A percentile compares a stretch with the other conserved stretches of the same genome.
These are phyloP conservation scores for Pecten maximus DNA, from an alignment of 2,888 invertebrate genomes.

Conservation along the genomic window DNA sequence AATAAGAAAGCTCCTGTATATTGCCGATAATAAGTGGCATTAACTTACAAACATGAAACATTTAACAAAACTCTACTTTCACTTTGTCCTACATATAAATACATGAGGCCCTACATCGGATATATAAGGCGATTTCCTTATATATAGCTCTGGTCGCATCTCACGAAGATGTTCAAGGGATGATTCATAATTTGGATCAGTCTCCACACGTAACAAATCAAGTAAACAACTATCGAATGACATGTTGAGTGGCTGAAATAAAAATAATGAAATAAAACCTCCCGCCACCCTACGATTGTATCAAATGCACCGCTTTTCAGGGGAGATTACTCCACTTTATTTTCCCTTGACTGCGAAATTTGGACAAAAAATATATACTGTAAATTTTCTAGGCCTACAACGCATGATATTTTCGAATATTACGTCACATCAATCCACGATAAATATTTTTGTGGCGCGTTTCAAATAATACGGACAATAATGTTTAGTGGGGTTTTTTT, in stretches of 20 bases:
- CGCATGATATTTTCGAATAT: too few relatives aligned
- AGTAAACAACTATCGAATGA: neutral
- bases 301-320: neutral
- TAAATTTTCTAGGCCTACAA: too few relatives aligned
- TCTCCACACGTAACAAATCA: neutral
- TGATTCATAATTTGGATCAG: neutral
- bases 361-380: too few relatives aligned
- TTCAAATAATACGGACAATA: too few relatives aligned
- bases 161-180: neutral
- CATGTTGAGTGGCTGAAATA: neutral
- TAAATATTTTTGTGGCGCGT: too few relatives aligned
- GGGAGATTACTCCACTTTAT: neutral
- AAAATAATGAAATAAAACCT: neutral
- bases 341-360: neutral
- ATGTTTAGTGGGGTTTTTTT: too few relatives aligned
- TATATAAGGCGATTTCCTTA: neutral
- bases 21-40: too few relatives aligned
- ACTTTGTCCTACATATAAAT: neutral
- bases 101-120: neutral
- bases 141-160: neutral
- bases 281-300: neutral
- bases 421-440: too few relatives aligned
- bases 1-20: too few relatives aligned
- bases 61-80: constrained; percentile 12
- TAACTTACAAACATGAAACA: too few relatives aligned